These are phyloP conservation scores for Sarcophaga carnaria DNA, from an alignment of 2,888 invertebrate species.

Conservation along the genomic window DNA sequence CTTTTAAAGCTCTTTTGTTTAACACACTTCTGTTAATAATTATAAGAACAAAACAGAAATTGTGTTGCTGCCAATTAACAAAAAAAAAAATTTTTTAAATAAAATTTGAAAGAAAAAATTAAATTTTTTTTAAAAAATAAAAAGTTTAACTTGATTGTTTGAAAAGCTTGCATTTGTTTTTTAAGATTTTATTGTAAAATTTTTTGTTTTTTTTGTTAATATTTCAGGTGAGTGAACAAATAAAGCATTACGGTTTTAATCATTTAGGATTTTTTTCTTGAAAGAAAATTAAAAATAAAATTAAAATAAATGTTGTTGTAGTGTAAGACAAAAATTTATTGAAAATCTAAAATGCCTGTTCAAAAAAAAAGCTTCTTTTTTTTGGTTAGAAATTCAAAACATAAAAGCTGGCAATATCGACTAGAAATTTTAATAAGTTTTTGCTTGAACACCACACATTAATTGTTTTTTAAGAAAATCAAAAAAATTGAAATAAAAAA, in stretches of 20 bases:
- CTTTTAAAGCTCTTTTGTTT: not conserved
- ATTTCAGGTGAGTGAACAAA: conserved; percentile 70
- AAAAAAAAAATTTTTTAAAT: conserved; percentile 41
- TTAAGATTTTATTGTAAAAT: conserved; percentile 20
- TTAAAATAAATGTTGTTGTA: conserved; percentile 16
- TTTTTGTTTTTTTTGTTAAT: conserved; percentile 49
- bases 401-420: not conserved
- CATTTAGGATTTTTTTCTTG: conserved; percentile 28
- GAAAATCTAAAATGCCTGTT: conserved; percentile 12
- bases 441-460: conserved; percentile 59
- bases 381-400: conserved; percentile 29
- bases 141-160: conserved; percentile 64
- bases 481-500: conserved; percentile 26
- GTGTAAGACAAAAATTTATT: conserved; percentile 59
- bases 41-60: conserved; percentile 22
- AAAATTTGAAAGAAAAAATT: conserved; percentile 42
- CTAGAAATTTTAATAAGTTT: conserved; percentile 45
- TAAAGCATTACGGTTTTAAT: conserved; percentile 68
- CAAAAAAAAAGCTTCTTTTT: conserved; percentile 51
- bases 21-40: conserved; percentile 31
- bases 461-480: not conserved
- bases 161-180: conserved; percentile 65
- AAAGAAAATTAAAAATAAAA: conserved; percentile 41
- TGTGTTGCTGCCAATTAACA: conserved; percentile 54
- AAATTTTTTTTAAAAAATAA: conserved; percentile 30